Conservation (phyloP, 2,888 invertebrate genomes). For the Agonopterix alstromeriana region DNA sequence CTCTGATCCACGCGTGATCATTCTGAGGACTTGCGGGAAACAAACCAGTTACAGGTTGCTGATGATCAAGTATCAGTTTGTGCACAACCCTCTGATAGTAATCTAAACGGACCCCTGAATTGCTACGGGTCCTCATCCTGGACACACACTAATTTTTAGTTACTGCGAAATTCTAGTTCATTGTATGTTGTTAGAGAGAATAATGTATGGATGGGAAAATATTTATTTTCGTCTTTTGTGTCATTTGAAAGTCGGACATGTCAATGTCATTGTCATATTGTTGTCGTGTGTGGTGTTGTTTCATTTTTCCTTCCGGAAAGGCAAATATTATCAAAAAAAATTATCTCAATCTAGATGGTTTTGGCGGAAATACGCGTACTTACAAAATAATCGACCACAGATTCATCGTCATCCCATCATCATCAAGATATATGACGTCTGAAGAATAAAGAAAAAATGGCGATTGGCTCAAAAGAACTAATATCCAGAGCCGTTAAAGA, state of each 20-base stretch:
- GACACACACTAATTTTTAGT: neutral
- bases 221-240: constrained; percentile 16
- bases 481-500: no score
- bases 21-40: constrained; percentile 93
- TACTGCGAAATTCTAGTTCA: no score
- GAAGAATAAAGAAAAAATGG: no score
- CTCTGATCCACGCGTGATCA: constrained; percentile 98
- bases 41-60: constrained; percentile 98
- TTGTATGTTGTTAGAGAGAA: neutral
- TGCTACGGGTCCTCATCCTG: constrained; percentile 89
- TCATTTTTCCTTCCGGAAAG: no score
- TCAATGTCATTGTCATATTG: constrained; percentile 20
- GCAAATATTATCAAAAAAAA: no score
- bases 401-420: no score
- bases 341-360: no score
- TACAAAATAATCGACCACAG: no score
- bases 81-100: constrained; percentile 97
- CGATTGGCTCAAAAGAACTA: no score
- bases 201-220: neutral
- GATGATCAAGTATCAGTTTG: constrained; percentile 93
- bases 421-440: no score
- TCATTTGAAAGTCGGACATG: constrained; percentile 63
- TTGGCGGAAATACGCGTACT: no score
- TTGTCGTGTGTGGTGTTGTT: no score
- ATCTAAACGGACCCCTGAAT: constrained; percentile 95